Evolutionary conservation across 1,140 invertebrate species (phyloP).

Genomic region (Drosophila yakuba): DNA sequence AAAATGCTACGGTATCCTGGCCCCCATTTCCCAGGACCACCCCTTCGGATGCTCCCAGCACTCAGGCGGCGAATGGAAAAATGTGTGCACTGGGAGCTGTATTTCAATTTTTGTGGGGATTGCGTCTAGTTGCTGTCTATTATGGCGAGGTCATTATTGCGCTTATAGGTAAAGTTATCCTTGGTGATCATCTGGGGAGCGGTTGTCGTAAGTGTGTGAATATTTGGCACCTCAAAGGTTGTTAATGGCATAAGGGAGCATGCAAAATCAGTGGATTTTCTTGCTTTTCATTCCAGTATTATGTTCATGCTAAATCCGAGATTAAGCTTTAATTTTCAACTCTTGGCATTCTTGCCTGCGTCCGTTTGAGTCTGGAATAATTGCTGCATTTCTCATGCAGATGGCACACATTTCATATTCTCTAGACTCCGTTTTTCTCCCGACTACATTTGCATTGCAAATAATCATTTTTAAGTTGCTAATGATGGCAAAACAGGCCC

Average conservation of each 20-base stretch:
- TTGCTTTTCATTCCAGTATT: slow-evolving; percentile 6
- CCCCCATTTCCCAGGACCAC: slow-evolving; percentile 30
- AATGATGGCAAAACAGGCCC: slow-evolving; percentile 51
- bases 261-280: not conserved
- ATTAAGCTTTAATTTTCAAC: slow-evolving; percentile 9
- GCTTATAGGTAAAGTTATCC: slow-evolving; percentile 55
- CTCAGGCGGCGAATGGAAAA: slow-evolving; percentile 20
- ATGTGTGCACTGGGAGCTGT: slow-evolving; percentile 75
- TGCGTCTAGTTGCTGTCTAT: slow-evolving; percentile 65
- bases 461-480: slow-evolving; percentile 76
- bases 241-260: not conserved
- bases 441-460: slow-evolving; percentile 70
- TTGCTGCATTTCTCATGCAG: slow-evolving; percentile 65
- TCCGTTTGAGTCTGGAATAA: slow-evolving; percentile 17
- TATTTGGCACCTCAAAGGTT: slow-evolving; percentile 50
- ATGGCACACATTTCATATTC: slow-evolving; percentile 57
- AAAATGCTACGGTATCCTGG: slow-evolving; percentile 59
- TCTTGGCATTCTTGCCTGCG: not conserved
- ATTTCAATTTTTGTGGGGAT: slow-evolving; percentile 73
- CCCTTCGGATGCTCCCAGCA: slow-evolving; percentile 6
- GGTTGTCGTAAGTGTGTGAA: slow-evolving; percentile 21
- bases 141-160: slow-evolving; percentile 45
- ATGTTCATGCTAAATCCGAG: not conserved
- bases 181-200: slow-evolving; percentile 33
- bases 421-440: slow-evolving; percentile 1